Evolutionary conservation across 2,797 vertebrate genomes (phyloP), one percentile per base, ranked within the genome.

Genomic region (Mormyrus proboscirostris): DNA sequence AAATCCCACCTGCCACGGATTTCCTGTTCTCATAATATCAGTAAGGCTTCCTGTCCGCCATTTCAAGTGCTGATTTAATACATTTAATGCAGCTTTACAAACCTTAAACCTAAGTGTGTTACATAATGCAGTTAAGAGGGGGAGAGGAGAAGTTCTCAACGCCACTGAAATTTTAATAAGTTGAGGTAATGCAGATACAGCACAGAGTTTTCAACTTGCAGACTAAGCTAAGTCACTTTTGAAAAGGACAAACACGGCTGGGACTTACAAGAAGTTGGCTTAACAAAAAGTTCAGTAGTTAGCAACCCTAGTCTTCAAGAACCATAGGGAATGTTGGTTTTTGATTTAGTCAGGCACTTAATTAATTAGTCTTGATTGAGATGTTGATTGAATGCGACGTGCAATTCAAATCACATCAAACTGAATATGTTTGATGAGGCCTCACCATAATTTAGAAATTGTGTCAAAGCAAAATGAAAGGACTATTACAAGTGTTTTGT

Each of bases 281-380:
- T n/a, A 79, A n/a, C 25, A 79, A 79, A 79, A 79, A 79, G 73
- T 79, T 79, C 38, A 79, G 14, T 79, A 33, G 85, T 87, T 87
- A 38, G 22, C 29, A 38, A 16, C 50, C 12, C 85, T 38, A 51
- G 10, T 87, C 53, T 57, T 87, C 47, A 41, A 19, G 50, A 38
- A 57, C 53, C 53, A 33, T 38, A 38, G 50, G 29, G 50, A 38
- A 57, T 41, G 29, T 57, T 57, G 83, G 49, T 53, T 86, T 86
- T 86, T 86, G 50, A 38, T 87, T 51, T 51, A 38, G 53, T 51
- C 50, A 29, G 29, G 85, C 85, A 33, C 85, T 87, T 57, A 87
- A 87, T 87, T 87, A 57, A 87, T 87, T 55, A 57, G 51, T 4
- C 85, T 87, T 87, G 53, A 87, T 57, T 87, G 85, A 87, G 50